phyloP scores from a whole-genome alignment of 2,797 vertebrate species.

The Urophycis tenuis region DNA sequence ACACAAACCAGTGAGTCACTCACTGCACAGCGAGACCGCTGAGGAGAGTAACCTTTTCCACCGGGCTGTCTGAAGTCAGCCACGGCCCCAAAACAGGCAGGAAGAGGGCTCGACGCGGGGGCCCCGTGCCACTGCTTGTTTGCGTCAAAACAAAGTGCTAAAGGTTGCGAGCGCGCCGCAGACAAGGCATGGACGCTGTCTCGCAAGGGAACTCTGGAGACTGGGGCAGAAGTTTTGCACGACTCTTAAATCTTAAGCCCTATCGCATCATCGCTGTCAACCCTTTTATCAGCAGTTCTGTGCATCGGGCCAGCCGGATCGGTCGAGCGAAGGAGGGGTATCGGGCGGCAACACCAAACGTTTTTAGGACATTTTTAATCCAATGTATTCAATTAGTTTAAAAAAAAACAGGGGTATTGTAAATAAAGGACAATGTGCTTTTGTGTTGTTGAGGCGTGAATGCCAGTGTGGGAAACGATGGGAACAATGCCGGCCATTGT shows the following conservation, averaged over 20 bases:
- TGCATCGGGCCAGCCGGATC: not conserved
- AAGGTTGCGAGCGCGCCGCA: not conserved
- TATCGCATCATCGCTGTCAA: too few species aligned
- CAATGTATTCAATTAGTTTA: not conserved
- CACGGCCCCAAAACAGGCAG: conserved; percentile 24
- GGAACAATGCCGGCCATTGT: not conserved
- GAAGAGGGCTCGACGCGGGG: not conserved
- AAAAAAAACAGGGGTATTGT: not conserved
- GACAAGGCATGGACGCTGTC: too few species aligned
- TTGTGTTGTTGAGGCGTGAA: conserved; percentile 2
- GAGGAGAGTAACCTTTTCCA: conserved; percentile 55
- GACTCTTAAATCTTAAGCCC: too few species aligned
- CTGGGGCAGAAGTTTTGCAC: too few species aligned
- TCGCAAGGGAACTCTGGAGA: not conserved
- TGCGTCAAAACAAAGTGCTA: not conserved
- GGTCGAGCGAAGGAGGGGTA: not conserved
- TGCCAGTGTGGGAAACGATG: not conserved
- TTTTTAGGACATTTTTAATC: not conserved
- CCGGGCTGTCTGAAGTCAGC: conserved; percentile 51
- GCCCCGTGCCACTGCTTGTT: not conserved
- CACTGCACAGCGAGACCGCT: conserved; percentile 36
- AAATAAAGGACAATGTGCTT: not conserved
- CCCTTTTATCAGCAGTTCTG: not conserved
- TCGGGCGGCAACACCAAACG: not conserved
- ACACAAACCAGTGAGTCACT: conserved; percentile 25